Conservation (phyloP, 2,888 invertebrate species). For the Drosophila prolongata region DNA sequence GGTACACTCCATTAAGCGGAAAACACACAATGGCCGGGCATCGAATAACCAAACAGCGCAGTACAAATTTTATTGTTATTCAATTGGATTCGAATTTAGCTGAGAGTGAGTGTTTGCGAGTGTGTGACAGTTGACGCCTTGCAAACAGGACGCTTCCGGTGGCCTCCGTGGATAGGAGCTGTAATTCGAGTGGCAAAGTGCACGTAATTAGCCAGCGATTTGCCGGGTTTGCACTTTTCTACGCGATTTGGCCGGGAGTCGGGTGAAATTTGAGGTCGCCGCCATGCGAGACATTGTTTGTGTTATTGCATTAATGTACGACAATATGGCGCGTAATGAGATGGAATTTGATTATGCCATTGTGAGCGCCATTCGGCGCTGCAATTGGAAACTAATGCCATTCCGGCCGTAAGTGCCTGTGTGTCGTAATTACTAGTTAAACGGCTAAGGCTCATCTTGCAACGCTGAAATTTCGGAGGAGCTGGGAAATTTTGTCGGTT, state of each 20-base stretch:
- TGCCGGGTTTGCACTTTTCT: slow-evolving; percentile 48
- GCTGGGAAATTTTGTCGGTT: slow-evolving; percentile 1
- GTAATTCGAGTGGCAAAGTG: slow-evolving; percentile 62
- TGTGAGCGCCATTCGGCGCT: slow-evolving; percentile 31
- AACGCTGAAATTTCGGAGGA: background rate
- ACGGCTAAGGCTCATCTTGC: slow-evolving; percentile 66
- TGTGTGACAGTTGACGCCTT: slow-evolving; percentile 78
- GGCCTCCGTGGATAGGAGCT: slow-evolving; percentile 40
- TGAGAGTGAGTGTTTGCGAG: slow-evolving; percentile 24
- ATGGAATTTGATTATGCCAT: slow-evolving; percentile 75
- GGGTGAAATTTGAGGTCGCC: slow-evolving; percentile 69
- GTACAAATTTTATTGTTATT: slow-evolving; percentile 81
- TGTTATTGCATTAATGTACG: slow-evolving; percentile 77
- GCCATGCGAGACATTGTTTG: slow-evolving; percentile 70
- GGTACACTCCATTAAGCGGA: slow-evolving; percentile 54
- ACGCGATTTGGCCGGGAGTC: slow-evolving; percentile 47
- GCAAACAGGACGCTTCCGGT: slow-evolving; percentile 69
- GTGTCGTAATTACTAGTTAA: slow-evolving; percentile 54
- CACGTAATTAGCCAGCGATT: slow-evolving; percentile 70
- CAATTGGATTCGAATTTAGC: slow-evolving; percentile 80
- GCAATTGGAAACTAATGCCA: slow-evolving; percentile 33
- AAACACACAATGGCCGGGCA: slow-evolving; percentile 70
- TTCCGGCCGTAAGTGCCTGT: slow-evolving; percentile 58
- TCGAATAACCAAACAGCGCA: slow-evolving; percentile 75
- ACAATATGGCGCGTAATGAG: slow-evolving; percentile 80